Percentiles rank a stretch among this genome's conserved stretches.
phyloP scores from a whole-genome alignment of 1,140 invertebrate species.

The Drosophila nasuta region DNA sequence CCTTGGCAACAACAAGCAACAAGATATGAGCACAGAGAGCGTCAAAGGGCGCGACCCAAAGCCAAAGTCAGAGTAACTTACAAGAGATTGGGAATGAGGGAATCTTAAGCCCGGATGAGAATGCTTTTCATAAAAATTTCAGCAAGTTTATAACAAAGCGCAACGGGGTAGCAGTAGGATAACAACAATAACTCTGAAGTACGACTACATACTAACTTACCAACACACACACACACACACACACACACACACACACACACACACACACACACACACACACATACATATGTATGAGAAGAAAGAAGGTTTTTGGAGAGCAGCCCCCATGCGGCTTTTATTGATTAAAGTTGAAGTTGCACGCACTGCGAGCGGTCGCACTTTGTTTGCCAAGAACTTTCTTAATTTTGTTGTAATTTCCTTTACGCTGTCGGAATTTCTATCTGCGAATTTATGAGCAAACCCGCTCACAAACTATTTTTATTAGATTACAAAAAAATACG shows the following conservation, averaged over 20 bases:
- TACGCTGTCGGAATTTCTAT: constrained; percentile 80
- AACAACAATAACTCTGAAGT: constrained; percentile 60
- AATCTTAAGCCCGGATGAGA: constrained; percentile 40
- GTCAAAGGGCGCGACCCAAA: constrained; percentile 59
- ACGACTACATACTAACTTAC: constrained; percentile 7
- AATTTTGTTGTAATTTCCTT: constrained; percentile 82
- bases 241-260: background rate
- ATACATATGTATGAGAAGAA: constrained; percentile 13
- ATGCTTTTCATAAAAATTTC: constrained; percentile 50
- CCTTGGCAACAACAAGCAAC: constrained; percentile 60
- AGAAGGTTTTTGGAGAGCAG: constrained; percentile 15
- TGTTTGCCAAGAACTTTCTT: constrained; percentile 65
- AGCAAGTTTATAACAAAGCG: constrained; percentile 57
- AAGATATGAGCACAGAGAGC: constrained; percentile 39
- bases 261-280: too few relatives aligned
- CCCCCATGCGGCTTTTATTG: constrained; percentile 75
- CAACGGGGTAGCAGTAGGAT: constrained; percentile 56
- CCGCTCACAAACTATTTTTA: constrained; percentile 78
- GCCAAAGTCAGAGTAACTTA: background rate
- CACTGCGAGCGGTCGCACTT: constrained; percentile 53
- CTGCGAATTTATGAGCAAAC: constrained; percentile 78
- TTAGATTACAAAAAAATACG: constrained; percentile 73
- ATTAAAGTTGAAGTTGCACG: constrained; percentile 79
- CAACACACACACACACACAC: background rate
- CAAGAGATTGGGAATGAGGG: background rate